phyloP scores from a whole-genome alignment of 2,888 invertebrate genomes.

The Drosophila robusta region DNA sequence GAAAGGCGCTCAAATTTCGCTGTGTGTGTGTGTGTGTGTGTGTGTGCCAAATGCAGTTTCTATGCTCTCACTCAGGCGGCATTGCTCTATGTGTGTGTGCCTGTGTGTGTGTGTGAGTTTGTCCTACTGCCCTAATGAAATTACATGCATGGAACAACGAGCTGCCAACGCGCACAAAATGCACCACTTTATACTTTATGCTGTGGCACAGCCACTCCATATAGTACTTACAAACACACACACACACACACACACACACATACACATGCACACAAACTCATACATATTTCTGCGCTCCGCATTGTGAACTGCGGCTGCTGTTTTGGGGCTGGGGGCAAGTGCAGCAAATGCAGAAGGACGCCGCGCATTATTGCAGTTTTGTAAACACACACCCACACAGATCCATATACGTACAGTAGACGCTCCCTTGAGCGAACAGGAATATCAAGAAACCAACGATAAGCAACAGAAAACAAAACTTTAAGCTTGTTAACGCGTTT shows the following conservation, averaged over 20 bases:
- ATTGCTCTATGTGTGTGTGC: slow-evolving; percentile 18
- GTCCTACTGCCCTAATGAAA: slow-evolving; percentile 81
- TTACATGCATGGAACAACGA: slow-evolving; percentile 57
- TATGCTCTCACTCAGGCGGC: slow-evolving; percentile 34
- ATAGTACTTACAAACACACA: slow-evolving; percentile 25
- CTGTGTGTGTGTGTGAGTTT: slow-evolving; percentile 49
- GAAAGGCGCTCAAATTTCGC: slow-evolving; percentile 45
- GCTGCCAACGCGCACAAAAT: slow-evolving; percentile 59
- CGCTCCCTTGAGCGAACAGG: slow-evolving; percentile 6
- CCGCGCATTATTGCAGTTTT: slow-evolving; percentile 54
- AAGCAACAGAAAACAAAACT: too few relatives aligned
- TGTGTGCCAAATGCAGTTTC: slow-evolving; percentile 35
- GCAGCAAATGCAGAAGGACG: slow-evolving; percentile 32
- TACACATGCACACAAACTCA: slow-evolving; percentile 2
- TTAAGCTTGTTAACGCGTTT: too few relatives aligned
- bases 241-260: slow-evolving; percentile 7
- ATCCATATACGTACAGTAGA: slow-evolving; percentile 1
- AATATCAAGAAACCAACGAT: too few relatives aligned
- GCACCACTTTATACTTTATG: slow-evolving; percentile 45
- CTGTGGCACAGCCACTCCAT: slow-evolving; percentile 49
- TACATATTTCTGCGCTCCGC: neutral
- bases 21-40: slow-evolving; percentile 2
- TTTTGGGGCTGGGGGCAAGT: slow-evolving; percentile 1
- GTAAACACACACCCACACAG: slow-evolving; percentile 31
- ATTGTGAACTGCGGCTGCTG: slow-evolving; percentile 23